Evolutionary conservation across 2,888 invertebrate species (phyloP), one percentile per base, ranked within the genome.

Genomic region (Peribatodes rhomboidaria): DNA sequence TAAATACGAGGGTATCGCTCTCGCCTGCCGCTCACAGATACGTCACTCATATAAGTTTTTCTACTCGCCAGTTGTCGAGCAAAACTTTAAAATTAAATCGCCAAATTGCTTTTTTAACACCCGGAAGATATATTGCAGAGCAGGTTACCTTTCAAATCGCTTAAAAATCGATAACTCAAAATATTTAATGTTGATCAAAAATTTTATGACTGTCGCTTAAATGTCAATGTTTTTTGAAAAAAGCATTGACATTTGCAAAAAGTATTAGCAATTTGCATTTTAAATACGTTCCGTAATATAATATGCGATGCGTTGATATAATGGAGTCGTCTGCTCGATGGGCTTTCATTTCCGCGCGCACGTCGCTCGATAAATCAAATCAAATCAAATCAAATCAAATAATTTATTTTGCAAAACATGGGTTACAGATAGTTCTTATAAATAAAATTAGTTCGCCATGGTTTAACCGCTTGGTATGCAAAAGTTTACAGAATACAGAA

Each of bases 301-400:
- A 87, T 90, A 90, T 87, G 81, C 85, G 79, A 83, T 84, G 79
- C 77, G 74, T 80, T 83, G 89, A 92, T 92, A 92, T 92, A 91
- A 90, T 89, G 80, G 84, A 83, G 77, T 78, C 75, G 86, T 85
- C 87, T 85, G 84, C 85, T 87, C 86, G 87, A 87, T 89, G 89
- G 90, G 86, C 87, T 90, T 92, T 91, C 92, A 92, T 92, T 93
- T 93, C 92, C 93, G 90, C 87, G 85, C 90, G 74, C 86, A 87
- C 85, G 91, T 88, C 88, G 81, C 81, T 73, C 84, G 90, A 90
- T n/a, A n/a, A n/a, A n/a, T n/a, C n/a, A n/a, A n/a, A n/a, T n/a
- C n/a, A n/a, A n/a, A n/a, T n/a, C n/a, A n/a, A n/a, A n/a, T n/a
- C n/a, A n/a, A n/a, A n/a, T n/a, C n/a, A n/a, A n/a, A n/a, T n/a